Base-by-base conservation (phyloP, 2,888 invertebrate species). In the Lasioglossum vierecki region DNA sequence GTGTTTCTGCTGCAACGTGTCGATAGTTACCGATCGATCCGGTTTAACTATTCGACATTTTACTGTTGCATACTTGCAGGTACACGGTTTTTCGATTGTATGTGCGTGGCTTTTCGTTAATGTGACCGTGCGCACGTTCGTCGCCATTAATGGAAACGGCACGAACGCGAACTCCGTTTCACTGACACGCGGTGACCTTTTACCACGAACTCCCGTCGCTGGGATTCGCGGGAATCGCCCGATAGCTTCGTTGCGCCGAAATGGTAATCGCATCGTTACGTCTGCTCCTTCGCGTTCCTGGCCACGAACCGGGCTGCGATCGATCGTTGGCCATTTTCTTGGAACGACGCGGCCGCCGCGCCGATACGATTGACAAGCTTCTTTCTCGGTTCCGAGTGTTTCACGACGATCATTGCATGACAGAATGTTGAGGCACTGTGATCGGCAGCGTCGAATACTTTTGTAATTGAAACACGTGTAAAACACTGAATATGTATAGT, bases 141-240 rank as follows among this genome's bases (percentile, higher is more conserved):
- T 82, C 77, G 87, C 85, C 88, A 83, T 85, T 87, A 87, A 80
- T 84, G 83, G 83, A 80, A 88, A 83, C 76, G 82, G 83, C 82
- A 80, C 77, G 83, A 83, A 72, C 82, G 79, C 77, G 82, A 83
- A 70, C 53, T 73, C 74, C 81, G 79, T 68, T 73, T 75, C 74
- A 18, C 79, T 76, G 80, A 87, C 82, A 82, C 73, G 75, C 84
- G 84, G 22, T 85, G 86, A 86, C 86, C 86, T 85, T 85, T 86
- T 35, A 53, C 81, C 76, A 71, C 63, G 74, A 46, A 78, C 74
- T 41, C 39, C 46, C 76, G 53, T 5, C 60, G 57, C 41, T 11
- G 73, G 49, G 71, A 74, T 81, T 79, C 85, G 74, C 79, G 79
- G 85, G 82, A 86, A 82, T 75, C 73, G 79, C 6, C 81, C 66